phyloP scores from a whole-genome alignment of 2,113 vertebrate genomes.

The Phycodurus eques region DNA sequence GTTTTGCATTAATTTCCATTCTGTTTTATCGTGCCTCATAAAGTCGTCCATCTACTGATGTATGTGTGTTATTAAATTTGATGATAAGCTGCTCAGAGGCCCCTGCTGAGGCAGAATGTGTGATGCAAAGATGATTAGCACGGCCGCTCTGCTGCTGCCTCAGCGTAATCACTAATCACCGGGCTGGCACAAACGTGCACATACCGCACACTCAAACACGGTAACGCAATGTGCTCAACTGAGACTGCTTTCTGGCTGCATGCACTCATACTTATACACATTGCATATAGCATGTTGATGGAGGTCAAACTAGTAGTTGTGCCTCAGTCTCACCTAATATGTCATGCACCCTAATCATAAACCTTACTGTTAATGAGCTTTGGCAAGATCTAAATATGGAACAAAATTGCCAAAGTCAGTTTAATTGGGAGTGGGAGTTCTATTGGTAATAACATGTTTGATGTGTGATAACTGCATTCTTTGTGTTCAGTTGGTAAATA shows the following conservation, averaged over 20 bases:
- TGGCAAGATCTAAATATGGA: constrained; percentile 19
- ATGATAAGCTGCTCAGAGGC: constrained; percentile 50
- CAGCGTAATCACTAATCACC: constrained; percentile 73
- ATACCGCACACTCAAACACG: constrained; percentile 17
- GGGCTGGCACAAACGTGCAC: constrained; percentile 28
- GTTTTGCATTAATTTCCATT: constrained; percentile 22
- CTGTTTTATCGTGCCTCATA: constrained; percentile 18
- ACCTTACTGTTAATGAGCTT: not conserved
- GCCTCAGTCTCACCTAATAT: constrained; percentile 51
- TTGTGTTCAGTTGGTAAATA: no score
- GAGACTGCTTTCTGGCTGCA: constrained; percentile 27
- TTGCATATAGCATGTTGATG: constrained; percentile 39
- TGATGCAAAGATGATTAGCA: constrained; percentile 59
- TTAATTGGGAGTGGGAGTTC: constrained; percentile 63
- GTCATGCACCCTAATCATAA: no score
- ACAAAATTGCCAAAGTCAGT: constrained; percentile 33
- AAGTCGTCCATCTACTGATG: constrained; percentile 37
- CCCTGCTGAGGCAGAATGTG: constrained; percentile 45
- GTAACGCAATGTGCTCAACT: constrained; percentile 39
- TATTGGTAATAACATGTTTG: not conserved
- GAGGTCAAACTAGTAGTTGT: constrained; percentile 44
- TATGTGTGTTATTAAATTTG: constrained; percentile 58
- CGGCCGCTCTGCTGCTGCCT: constrained; percentile 62
- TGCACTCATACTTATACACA: constrained; percentile 9
- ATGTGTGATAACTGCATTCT: no score